phyloP scores from a whole-genome alignment of 2,797 vertebrate genomes.

The Cirrhinus mrigala region DNA sequence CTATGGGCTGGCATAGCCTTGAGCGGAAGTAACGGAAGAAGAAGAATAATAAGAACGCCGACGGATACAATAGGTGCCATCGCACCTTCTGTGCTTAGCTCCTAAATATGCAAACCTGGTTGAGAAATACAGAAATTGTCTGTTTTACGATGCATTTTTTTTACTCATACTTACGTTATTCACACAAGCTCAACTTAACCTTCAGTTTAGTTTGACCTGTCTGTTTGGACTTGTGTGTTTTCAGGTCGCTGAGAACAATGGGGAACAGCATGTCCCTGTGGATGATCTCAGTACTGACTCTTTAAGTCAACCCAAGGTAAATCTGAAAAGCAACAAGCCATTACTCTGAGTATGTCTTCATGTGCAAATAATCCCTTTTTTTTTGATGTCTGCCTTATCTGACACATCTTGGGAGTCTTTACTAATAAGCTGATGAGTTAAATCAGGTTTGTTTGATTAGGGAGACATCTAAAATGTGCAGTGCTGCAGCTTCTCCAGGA shows the following conservation, averaged over 20 bases:
- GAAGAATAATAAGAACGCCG: too few species aligned
- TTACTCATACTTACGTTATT: neutral
- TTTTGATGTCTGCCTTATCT: too few species aligned
- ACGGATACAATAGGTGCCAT: too few species aligned
- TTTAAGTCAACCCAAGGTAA: neutral
- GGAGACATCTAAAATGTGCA: too few species aligned
- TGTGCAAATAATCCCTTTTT: neutral
- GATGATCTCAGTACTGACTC: neutral
- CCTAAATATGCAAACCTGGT: conserved; percentile 6
- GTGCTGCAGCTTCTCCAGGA: too few species aligned
- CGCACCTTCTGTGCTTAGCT: too few species aligned
- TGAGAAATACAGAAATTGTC: neutral
- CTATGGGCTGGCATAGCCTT: too few species aligned
- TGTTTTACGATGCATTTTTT: neutral
- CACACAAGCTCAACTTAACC: neutral
- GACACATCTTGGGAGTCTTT: too few species aligned
- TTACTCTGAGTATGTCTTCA: neutral
- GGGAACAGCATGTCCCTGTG: neutral
- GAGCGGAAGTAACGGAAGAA: too few species aligned
- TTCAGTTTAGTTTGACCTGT: neutral
- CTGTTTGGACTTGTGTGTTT: conserved; percentile 33
- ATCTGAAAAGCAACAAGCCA: neutral
- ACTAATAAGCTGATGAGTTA: too few species aligned
- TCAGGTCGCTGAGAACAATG: conserved; percentile 54
- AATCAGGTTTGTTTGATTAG: too few species aligned